Evolutionary conservation across 1,140 invertebrate genomes (phyloP), one percentile per base, ranked within the genome.

Genomic region (Myzus persicae): DNA sequence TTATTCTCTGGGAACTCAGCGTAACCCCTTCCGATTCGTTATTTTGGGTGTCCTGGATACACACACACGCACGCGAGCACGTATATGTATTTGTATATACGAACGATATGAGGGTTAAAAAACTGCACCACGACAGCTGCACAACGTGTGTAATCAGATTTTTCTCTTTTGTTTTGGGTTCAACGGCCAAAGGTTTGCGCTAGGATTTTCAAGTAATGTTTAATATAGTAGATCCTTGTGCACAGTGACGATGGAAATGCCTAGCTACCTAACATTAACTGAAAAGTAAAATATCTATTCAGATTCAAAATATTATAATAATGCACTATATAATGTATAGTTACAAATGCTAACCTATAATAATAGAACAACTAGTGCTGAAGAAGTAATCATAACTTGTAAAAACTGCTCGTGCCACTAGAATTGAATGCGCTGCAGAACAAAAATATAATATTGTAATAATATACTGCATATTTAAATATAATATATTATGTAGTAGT

Each of bases 111-210:
- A 91, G 90, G 90, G 90, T 91, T 91, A 67, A 91, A 91, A 91
- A 59, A 67, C 51, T 76, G 40, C 54, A 42, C 26, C 38, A 22
- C 91, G 67, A 81, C 91, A 81, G 91, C 91, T 92, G 90, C 91
- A 36, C 76, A 44, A 81, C 54, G 90, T 91, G 90, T 91, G 91
- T 82, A 92, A 92, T 92, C 91, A 92, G 91, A 92, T 92, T 92
- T 76, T 82, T 48, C 67, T 36, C 76, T 92, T 92, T 92, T 76
- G 59, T 92, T 92, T 92, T n/a, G 91, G 48, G 91, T 82, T 82
- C 54, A 82, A 51, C 91, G 76, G 67, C 91, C 88, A 89, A 89
- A 89, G 48, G 88, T 89, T 89, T 40, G 48, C 44, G 22, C 14
- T 42, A 82, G n/a, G 42, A 38, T 81, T 67, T 91, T 40, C 22